phyloP scores from a whole-genome alignment of 2,888 invertebrate genomes.

The Hyalella azteca region DNA sequence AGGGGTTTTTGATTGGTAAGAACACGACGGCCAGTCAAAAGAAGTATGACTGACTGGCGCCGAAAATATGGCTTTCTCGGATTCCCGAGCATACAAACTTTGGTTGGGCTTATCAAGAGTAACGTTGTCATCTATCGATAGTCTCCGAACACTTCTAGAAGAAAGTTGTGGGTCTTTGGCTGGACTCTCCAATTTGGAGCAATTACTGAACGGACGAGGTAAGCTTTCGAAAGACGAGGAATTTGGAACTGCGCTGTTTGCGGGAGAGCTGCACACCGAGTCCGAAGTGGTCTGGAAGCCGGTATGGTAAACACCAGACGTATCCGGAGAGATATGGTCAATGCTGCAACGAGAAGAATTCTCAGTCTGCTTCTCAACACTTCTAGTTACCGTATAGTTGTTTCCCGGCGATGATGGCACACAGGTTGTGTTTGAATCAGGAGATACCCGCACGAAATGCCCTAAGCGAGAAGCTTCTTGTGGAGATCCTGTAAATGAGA shows the following conservation, averaged over 20 bases:
- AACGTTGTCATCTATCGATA: constrained; percentile 26
- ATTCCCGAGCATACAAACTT: not conserved
- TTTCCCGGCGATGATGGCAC: too few species aligned
- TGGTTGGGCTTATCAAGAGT: not conserved
- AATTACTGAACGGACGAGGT: too few species aligned
- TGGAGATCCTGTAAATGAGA: too few species aligned
- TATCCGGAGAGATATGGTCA: not conserved
- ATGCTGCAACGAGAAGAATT: too few species aligned
- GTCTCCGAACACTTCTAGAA: constrained; percentile 5
- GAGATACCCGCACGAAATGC: not conserved
- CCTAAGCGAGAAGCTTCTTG: too few species aligned
- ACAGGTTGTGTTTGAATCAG: not conserved
- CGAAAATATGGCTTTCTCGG: not conserved
- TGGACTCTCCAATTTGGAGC: too few species aligned
- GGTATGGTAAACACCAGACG: not conserved
- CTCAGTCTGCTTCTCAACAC: too few species aligned
- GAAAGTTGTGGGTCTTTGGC: not conserved
- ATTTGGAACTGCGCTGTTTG: too few species aligned
- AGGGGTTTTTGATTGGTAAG: not conserved
- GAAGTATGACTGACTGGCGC: not conserved
- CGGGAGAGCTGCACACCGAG: not conserved
- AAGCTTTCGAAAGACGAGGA: not conserved
- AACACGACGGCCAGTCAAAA: constrained; percentile 18
- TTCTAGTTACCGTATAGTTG: too few species aligned
- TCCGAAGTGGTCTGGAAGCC: not conserved